Conservation (phyloP, 1,140 invertebrate genomes). For the Aphaenogaster floridana region DNA sequence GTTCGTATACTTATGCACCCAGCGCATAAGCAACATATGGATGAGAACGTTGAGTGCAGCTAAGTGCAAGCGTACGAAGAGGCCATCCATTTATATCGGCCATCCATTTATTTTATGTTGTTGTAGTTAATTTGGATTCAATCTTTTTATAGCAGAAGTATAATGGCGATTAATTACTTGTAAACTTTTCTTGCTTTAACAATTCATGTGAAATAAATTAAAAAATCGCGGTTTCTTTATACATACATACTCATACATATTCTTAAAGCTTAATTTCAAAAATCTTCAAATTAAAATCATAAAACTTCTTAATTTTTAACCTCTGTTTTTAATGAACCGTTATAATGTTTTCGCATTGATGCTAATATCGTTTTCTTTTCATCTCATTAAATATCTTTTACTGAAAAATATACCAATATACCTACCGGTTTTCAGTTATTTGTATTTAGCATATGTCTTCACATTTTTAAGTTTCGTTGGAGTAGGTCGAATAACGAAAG, state of each 20-base stretch:
- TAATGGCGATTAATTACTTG: slow-evolving; percentile 3
- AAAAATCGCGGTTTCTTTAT: not conserved
- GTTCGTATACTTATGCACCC: not conserved
- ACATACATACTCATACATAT: not conserved
- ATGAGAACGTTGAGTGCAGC: not conserved
- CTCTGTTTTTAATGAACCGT: not conserved
- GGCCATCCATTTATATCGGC: not conserved
- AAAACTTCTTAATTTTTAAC: not conserved
- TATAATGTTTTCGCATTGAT: not conserved
- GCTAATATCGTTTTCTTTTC: not conserved
- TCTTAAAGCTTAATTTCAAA: not conserved
- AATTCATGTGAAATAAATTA: not conserved
- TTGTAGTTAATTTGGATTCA: not conserved
- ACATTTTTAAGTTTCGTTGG: not conserved
- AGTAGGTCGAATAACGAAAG: not conserved
- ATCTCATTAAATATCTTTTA: not conserved
- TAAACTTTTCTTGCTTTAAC: not conserved
- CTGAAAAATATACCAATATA: not conserved
- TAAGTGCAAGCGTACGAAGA: slow-evolving; percentile 24
- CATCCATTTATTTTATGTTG: not conserved
- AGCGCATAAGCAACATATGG: not conserved
- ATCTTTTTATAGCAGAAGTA: not conserved
- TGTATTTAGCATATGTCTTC: not conserved
- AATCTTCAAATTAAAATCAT: not conserved
- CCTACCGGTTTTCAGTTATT: not conserved